Conservation (phyloP, 2,797 vertebrate genomes). For the Enteromius paludinosus region DNA sequence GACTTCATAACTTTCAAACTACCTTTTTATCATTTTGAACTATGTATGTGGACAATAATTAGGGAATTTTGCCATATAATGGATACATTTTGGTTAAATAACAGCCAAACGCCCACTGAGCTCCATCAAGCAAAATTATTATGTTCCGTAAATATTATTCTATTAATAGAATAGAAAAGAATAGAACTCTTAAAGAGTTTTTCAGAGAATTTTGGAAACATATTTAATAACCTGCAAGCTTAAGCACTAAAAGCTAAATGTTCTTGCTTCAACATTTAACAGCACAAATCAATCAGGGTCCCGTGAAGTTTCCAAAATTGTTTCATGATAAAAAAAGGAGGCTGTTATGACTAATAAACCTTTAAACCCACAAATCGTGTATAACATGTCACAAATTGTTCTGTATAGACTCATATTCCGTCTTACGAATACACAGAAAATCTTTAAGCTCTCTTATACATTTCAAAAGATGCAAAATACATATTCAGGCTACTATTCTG, state of each 20-base stretch:
- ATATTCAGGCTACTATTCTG: background rate
- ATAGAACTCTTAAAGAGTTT: background rate
- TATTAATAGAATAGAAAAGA: background rate
- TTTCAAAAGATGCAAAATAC: background rate
- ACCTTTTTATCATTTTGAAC: background rate
- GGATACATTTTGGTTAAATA: background rate
- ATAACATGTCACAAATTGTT: background rate
- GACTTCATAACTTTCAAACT: background rate
- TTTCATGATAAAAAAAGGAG: background rate
- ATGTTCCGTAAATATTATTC: background rate
- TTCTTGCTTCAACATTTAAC: background rate
- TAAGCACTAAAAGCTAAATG: background rate
- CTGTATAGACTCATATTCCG: background rate
- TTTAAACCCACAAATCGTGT: background rate
- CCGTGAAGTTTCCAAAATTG: background rate
- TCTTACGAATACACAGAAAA: background rate
- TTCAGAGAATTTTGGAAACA: background rate
- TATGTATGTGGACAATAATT: background rate
- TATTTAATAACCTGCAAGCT: background rate
- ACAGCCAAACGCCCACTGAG: background rate
- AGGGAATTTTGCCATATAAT: background rate
- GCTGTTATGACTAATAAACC: background rate
- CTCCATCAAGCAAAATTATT: background rate
- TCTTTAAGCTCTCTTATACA: background rate
- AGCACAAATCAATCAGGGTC: background rate